These are phyloP conservation scores for Ptiloglossa arizonensis DNA, from an alignment of 1,140 invertebrate species.

Conservation along the genomic window DNA sequence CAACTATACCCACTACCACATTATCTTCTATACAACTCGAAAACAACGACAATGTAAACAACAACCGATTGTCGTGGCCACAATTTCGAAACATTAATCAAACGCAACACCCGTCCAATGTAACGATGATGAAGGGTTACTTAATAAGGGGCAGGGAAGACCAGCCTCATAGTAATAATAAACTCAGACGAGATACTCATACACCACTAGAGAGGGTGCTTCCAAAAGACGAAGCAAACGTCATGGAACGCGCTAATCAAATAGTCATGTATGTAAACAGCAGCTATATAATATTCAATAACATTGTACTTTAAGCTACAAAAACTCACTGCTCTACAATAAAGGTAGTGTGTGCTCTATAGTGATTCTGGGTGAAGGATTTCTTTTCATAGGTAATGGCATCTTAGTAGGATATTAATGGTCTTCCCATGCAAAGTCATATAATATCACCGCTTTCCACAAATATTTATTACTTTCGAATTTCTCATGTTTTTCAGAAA, in stretches of 20 bases:
- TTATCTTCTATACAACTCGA: conserved; percentile 78
- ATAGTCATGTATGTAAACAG: conserved; percentile 90
- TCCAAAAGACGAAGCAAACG: conserved; percentile 88
- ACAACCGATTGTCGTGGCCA: conserved; percentile 81
- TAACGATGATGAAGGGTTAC: conserved; percentile 75
- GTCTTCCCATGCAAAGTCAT: conserved; percentile 53
- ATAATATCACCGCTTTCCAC: conserved; percentile 57
- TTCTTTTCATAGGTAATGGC: conserved; percentile 65
- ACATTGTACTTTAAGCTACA: conserved; percentile 63
- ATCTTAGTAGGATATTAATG: conserved; percentile 61
- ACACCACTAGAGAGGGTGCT: conserved; percentile 83
- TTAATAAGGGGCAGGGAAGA: conserved; percentile 76
- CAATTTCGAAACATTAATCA: conserved; percentile 82
- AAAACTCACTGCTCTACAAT: conserved; percentile 48
- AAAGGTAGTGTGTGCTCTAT: conserved; percentile 60
- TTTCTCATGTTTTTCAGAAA: neutral
- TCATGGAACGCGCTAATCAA: conserved; percentile 91
- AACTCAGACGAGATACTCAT: conserved; percentile 79
- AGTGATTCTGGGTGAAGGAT: conserved; percentile 62
- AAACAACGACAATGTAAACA: conserved; percentile 81
- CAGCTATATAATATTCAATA: conserved; percentile 57
- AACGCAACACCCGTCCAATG: conserved; percentile 75
- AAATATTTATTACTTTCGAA: conserved; percentile 28
- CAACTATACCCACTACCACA: conserved; percentile 70
- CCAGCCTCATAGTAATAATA: conserved; percentile 80